Evolutionary conservation across 1,140 invertebrate genomes (phyloP).

Genomic region (Drosophila busckii): DNA sequence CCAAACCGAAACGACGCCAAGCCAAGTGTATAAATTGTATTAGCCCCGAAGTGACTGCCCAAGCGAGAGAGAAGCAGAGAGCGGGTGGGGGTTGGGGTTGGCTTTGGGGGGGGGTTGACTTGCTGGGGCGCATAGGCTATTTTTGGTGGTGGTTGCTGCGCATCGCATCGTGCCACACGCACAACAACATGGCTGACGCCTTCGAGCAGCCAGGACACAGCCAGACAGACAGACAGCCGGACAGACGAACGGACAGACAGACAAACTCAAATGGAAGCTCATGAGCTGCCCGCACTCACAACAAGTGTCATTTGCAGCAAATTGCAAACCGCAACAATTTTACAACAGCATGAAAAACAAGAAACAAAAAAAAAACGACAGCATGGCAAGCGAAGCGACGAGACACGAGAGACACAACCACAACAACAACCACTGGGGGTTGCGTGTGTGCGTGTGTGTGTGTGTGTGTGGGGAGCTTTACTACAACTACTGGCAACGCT

Average conservation of each 20-base stretch:
- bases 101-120: neutral
- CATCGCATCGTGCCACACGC: conserved; percentile 46
- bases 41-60: conserved; percentile 69
- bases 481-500: conserved; percentile 18
- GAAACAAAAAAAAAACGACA: no score
- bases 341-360: conserved; percentile 57
- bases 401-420: conserved; percentile 4
- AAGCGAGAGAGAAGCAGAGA: neutral
- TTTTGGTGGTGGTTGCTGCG: conserved; percentile 61
- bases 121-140: conserved; percentile 37
- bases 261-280: no score
- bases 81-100: neutral
- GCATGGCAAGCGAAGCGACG: conserved; percentile 10
- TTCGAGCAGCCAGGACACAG: conserved; percentile 11
- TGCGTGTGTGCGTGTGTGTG: neutral
- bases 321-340: conserved; percentile 78
- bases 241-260: neutral
- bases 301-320: conserved; percentile 77
- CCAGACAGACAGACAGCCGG: neutral
- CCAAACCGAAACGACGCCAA: conserved; percentile 73
- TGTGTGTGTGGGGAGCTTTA: conserved; percentile 4
- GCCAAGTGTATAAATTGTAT: conserved; percentile 76
- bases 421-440: conserved; percentile 9
- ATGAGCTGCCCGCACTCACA: conserved; percentile 26
- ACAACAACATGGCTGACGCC: conserved; percentile 52